Evolutionary conservation across 1,140 invertebrate genomes (phyloP).

Genomic region (Drosophila takahashii): DNA sequence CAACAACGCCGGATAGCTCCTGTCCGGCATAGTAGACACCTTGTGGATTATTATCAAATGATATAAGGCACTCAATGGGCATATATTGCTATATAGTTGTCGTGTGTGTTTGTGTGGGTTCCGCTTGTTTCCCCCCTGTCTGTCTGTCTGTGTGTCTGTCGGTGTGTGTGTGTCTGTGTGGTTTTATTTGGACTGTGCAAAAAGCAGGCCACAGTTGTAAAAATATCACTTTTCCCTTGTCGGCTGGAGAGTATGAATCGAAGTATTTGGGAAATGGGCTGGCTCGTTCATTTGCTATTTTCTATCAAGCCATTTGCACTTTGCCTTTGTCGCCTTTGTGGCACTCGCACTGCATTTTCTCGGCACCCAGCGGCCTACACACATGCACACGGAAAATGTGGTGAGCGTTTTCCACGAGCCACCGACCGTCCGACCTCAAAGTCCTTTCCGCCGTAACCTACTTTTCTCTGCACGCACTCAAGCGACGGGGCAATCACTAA

Average conservation of each 20-base stretch:
- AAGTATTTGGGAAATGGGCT: slow-evolving; percentile 50
- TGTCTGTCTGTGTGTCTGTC: slow-evolving; percentile 14
- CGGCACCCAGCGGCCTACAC: slow-evolving; percentile 49
- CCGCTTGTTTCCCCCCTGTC: slow-evolving; percentile 4
- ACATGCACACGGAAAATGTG: slow-evolving; percentile 54
- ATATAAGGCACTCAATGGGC: slow-evolving; percentile 85
- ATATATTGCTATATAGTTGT: slow-evolving; percentile 80
- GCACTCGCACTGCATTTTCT: slow-evolving; percentile 69
- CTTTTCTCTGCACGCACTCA: slow-evolving; percentile 51
- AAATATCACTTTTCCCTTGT: slow-evolving; percentile 69
- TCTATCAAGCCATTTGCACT: slow-evolving; percentile 70
- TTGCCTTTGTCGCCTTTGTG: slow-evolving; percentile 59
- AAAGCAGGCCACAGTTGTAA: slow-evolving; percentile 71
- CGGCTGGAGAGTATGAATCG: slow-evolving; percentile 42
- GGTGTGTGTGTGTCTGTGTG: slow-evolving; percentile 13
- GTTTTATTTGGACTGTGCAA: slow-evolving; percentile 57
- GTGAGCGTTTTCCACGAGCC: slow-evolving; percentile 38
- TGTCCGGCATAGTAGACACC: slow-evolving; percentile 86
- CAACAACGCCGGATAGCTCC: slow-evolving; percentile 85
- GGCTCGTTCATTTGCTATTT: slow-evolving; percentile 56
- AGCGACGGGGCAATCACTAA: slow-evolving; percentile 11
- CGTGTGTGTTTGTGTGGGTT: slow-evolving; percentile 33
- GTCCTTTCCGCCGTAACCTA: slow-evolving; percentile 56
- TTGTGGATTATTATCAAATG: slow-evolving; percentile 86
- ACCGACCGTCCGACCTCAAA: slow-evolving; percentile 59